Conservation (phyloP, 2,797 vertebrate genomes). For the Siniperca obscura region DNA sequence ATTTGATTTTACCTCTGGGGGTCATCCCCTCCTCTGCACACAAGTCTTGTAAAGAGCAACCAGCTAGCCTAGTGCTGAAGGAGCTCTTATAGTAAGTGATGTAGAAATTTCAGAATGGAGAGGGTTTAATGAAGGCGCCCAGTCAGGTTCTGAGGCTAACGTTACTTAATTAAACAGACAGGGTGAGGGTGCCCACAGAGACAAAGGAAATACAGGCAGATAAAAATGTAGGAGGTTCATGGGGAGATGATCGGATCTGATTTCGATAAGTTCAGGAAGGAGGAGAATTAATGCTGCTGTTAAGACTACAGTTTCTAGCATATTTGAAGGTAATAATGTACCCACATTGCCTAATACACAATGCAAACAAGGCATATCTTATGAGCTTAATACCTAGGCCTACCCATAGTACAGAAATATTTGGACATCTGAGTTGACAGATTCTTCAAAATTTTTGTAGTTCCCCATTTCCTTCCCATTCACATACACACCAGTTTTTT, state of each 20-base stretch:
- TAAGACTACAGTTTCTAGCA: background rate
- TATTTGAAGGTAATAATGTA: background rate
- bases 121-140: conserved; percentile 72
- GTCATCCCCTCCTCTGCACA: conserved; percentile 41
- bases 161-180: conserved; percentile 75
- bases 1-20: conserved; percentile 77
- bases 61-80: conserved; percentile 40
- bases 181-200: conserved; percentile 51
- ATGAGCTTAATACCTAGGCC: background rate
- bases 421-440: conserved; percentile 7
- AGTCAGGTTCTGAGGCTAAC: conserved; percentile 57
- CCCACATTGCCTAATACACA: background rate
- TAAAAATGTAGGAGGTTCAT: conserved; percentile 43
- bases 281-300: conserved; percentile 9
- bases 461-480: conserved; percentile 7
- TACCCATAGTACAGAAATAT: background rate
- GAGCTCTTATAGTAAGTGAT: conserved; percentile 66
- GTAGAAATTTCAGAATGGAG: conserved; percentile 72
- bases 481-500: conserved; percentile 6
- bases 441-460: conserved; percentile 12
- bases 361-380: background rate
- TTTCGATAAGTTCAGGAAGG: conserved; percentile 24
- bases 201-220: conserved; percentile 50
- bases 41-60: conserved; percentile 39
- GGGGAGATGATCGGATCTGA: conserved; percentile 22